Base-by-base conservation (phyloP, 2,113 vertebrate genomes). In the Neodontobutis hainanensis region DNA sequence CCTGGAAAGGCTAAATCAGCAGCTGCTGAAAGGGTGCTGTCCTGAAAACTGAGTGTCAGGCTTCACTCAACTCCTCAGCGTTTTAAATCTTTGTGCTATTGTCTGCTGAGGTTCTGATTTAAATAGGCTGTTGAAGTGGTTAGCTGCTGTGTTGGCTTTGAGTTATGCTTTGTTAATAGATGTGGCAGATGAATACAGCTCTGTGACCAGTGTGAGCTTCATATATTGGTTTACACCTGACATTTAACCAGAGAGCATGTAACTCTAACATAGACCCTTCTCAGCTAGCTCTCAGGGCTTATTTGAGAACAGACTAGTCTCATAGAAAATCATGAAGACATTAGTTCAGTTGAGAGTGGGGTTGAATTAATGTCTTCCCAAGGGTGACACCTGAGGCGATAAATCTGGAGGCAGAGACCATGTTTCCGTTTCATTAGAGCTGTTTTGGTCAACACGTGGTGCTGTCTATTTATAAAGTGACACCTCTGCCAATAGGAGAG, bases 1-100 rank as follows among this genome's bases (percentile, higher is more conserved):
- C 69, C 32, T 79, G 63, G 83, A 86, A 62, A 57, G 61, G 58
- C 78, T 84, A 86, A 85, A 88, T 84, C 62, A 84, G 74, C 80
- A 85, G 73, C 69, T 72, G 84, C 55, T 89, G 82, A 89, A 81
- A 83, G 74, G 59, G 49, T 57, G 46, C 57, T 38, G 55, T 58
- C 5, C 6, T 4, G 48, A 68, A 16, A 16, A 52, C 44, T 78
- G 65, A n/a, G 44, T 63, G 42, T 16, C 61, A 61, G 62, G 43
- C 42, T 67, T 59, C 50, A 59, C 65, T 63, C 55, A 45, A 62
- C 73, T 45, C 38, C 61, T 52, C 44, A 65, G 61, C 79, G 0
- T 49, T 50, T 49, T 6, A 67, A 48, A 68, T 86, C 68, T 55
- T 60, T 65, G n/a, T 50, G 50, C 60, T 65, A 57, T 77, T 81